Conservation (phyloP, 1,140 invertebrate genomes). For the Zaprionus kolodkinae region DNA sequence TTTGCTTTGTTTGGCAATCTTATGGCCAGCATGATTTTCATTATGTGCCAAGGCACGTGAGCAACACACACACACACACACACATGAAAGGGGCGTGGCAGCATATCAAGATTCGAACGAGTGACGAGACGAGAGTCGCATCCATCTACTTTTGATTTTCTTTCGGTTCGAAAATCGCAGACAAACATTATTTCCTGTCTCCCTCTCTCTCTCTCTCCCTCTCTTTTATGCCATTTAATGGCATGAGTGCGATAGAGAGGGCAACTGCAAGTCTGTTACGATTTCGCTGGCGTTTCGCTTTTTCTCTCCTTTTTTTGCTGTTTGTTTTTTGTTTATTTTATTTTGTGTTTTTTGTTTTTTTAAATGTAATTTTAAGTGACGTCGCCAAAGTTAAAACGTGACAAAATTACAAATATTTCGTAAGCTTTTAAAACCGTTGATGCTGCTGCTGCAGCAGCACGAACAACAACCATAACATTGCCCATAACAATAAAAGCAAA, state of each 20-base stretch:
- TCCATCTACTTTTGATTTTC: slow-evolving; percentile 71
- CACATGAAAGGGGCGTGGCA: slow-evolving; percentile 7
- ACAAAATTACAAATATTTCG: slow-evolving; percentile 80
- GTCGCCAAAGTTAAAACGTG: slow-evolving; percentile 78
- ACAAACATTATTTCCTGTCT: slow-evolving; percentile 54
- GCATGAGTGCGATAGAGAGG: background rate
- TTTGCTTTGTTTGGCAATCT: slow-evolving; percentile 29
- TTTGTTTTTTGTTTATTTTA: background rate
- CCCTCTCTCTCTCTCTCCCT: background rate
- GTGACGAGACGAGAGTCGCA: slow-evolving; percentile 14
- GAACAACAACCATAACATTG: slow-evolving; percentile 72
- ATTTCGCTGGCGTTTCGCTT: slow-evolving; percentile 3
- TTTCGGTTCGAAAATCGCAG: slow-evolving; percentile 54
- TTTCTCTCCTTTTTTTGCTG: background rate
- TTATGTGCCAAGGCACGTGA: slow-evolving; percentile 37
- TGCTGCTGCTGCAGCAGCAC: slow-evolving; percentile 30
- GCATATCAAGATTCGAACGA: background rate
- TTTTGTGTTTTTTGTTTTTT: slow-evolving; percentile 24
- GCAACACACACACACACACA: background rate
- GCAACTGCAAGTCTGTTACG: background rate
- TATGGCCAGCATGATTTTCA: slow-evolving; percentile 41
- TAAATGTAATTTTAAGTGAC: slow-evolving; percentile 75
- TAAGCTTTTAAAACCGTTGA: slow-evolving; percentile 78
- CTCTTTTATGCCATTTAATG: slow-evolving; percentile 19
- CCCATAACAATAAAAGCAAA: slow-evolving; percentile 78